phyloP scores from a whole-genome alignment of 2,797 vertebrate genomes.

The Cirrhinus mrigala region DNA sequence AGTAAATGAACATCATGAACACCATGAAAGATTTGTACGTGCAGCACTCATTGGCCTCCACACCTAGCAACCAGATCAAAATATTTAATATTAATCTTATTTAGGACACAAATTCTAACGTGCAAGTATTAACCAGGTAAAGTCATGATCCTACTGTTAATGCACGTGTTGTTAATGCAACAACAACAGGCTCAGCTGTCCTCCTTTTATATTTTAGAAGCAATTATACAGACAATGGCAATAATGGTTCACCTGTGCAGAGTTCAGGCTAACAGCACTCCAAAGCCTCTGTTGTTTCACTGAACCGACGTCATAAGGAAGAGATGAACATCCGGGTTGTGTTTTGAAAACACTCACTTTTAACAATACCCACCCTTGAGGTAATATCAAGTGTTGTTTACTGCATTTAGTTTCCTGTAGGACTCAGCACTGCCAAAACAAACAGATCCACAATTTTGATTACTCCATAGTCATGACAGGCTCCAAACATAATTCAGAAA shows the following conservation, averaged over 20 bases:
- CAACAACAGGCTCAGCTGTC: not conserved
- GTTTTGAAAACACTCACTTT: slow-evolving; percentile 59
- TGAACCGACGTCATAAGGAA: slow-evolving; percentile 34
- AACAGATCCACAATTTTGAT: slow-evolving; percentile 24
- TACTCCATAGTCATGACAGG: slow-evolving; percentile 2
- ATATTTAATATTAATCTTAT: not conserved
- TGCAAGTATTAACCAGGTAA: not conserved
- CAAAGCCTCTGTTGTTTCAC: slow-evolving; percentile 19
- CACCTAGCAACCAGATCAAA: slow-evolving; percentile 42
- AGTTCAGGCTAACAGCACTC: not conserved
- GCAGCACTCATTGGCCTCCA: slow-evolving; percentile 6
- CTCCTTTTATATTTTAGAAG: not conserved
- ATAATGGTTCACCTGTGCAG: slow-evolving; percentile 11
- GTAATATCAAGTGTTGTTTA: slow-evolving; percentile 70
- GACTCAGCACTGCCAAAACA: slow-evolving; percentile 39
- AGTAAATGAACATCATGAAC: slow-evolving; percentile 44
- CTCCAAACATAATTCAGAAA: slow-evolving; percentile 33
- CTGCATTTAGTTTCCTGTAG: slow-evolving; percentile 66
- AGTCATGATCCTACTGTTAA: not conserved
- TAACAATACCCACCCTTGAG: slow-evolving; percentile 58
- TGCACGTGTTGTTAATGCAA: not conserved
- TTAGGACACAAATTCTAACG: not conserved
- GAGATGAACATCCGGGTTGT: slow-evolving; percentile 47
- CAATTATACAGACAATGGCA: not conserved
- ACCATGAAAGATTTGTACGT: slow-evolving; percentile 35